Conservation (phyloP, 2,888 invertebrate species). For the Podabrus alpinus region DNA sequence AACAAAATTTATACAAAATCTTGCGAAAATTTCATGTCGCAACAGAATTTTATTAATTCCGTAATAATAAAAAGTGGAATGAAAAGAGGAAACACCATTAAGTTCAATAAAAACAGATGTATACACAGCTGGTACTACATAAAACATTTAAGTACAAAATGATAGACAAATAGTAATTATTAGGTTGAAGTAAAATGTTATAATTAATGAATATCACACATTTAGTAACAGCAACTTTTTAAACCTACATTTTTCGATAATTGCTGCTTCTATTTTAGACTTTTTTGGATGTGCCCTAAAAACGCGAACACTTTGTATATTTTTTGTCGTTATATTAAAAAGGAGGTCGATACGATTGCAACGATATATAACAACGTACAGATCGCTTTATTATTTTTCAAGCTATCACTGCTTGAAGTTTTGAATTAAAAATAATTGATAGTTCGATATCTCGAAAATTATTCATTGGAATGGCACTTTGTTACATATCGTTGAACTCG, state of each 20-base stretch:
- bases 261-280: not conserved
- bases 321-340: not conserved
- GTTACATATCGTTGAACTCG: too few species aligned
- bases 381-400: too few species aligned
- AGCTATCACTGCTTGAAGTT: too few species aligned
- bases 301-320: not conserved
- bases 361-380: not conserved
- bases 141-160: constrained; percentile 22
- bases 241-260: not conserved
- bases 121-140: constrained; percentile 30
- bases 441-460: too few species aligned
- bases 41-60: not conserved
- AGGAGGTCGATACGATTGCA: not conserved
- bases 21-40: constrained; percentile 1
- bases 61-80: not conserved
- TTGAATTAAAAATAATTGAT: too few species aligned
- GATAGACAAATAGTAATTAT: constrained; percentile 16
- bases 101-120: constrained; percentile 27
- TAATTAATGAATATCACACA: constrained; percentile 37
- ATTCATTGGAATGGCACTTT: too few species aligned
- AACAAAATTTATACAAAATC: constrained; percentile 3
- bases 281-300: not conserved
- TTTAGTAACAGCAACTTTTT: not conserved
- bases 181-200: constrained; percentile 10
- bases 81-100: not conserved